phyloP scores from a whole-genome alignment of 2,797 vertebrate genomes.

The Thripadectes ignobilis region DNA sequence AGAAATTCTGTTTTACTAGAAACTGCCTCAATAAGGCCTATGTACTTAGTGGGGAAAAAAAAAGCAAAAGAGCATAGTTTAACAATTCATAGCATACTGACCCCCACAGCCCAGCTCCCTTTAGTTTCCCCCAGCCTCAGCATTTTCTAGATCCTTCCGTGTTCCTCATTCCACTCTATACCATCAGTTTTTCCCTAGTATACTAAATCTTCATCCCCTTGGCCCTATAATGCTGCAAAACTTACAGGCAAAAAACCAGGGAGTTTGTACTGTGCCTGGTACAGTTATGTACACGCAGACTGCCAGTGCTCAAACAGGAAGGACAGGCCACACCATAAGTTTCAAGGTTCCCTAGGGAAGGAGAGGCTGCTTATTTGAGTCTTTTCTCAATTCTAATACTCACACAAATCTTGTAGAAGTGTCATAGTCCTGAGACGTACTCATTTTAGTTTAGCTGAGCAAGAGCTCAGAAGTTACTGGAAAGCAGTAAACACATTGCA shows the following conservation, averaged over 20 bases:
- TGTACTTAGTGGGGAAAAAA: background rate
- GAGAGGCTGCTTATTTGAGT: background rate
- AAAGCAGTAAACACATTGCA: background rate
- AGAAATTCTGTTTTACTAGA: background rate
- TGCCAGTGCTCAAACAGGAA: background rate
- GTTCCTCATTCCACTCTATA: background rate
- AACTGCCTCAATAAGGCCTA: background rate
- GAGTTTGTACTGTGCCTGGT: background rate
- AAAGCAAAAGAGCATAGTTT: background rate
- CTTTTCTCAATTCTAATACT: background rate
- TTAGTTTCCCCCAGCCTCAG: background rate
- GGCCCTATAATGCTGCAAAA: background rate
- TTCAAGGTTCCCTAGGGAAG: background rate
- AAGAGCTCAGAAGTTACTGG: background rate
- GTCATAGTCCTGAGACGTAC: background rate
- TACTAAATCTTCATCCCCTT: background rate
- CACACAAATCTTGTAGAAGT: background rate
- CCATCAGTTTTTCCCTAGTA: background rate
- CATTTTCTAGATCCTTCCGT: background rate
- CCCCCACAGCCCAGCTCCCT: background rate
- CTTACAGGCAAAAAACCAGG: background rate
- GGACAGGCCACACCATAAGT: fast-evolving
- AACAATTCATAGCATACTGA: background rate
- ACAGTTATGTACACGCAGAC: fast-evolving
- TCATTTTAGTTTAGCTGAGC: background rate